Evolutionary conservation across 2,797 vertebrate genomes (phyloP), one percentile per base, ranked within the genome.

Genomic region (Rhabdophis nuchalis): DNA sequence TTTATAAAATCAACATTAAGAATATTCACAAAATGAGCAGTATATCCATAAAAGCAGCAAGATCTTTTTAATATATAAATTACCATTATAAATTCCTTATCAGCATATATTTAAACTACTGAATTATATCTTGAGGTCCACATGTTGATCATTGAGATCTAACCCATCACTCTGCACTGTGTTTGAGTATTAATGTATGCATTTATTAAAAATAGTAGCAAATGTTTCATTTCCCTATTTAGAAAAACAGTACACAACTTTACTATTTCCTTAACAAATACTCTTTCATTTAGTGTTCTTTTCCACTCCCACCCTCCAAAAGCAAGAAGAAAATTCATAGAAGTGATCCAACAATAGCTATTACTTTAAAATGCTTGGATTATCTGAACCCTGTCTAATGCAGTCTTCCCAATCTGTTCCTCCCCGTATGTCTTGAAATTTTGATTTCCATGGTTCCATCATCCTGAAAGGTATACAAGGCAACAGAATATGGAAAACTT

Each of bases 161-260:
- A 85, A 54, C 64, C 56, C 0, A 0, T 0, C 13, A 36, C 0
- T 0, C 61, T 1, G 58, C 88, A 23, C 32, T 86, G 50, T 89
- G 52, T 89, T 60, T 18, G 23, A 50, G 20, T n/a, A 41, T n/a
- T 16, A 25, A 25, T 58, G 29, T 50, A 68, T 14, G 9, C 32
- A 90, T 87, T 53, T 94, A 91, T 8, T 16, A 50, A 92, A 29
- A 88, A 58, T 10, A 82, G n/a, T 52, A 91, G 77, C 64, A 91
- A 54, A 82, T 89, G 72, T 89, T 61, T 60, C 27, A 56, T 41
- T 68, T 29, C 25, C 32, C 25, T 6, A n/a, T 64, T 27, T 54
- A n/a, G 16, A 58, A 53, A 82, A 88, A 23, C 6, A 52, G 5
- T 9, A 56, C 5, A n/a, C 6, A 13, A 36, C 20, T 77, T 57